Evolutionary conservation across 2,113 vertebrate genomes (phyloP).

Genomic region (Aegotheles bennettii): DNA sequence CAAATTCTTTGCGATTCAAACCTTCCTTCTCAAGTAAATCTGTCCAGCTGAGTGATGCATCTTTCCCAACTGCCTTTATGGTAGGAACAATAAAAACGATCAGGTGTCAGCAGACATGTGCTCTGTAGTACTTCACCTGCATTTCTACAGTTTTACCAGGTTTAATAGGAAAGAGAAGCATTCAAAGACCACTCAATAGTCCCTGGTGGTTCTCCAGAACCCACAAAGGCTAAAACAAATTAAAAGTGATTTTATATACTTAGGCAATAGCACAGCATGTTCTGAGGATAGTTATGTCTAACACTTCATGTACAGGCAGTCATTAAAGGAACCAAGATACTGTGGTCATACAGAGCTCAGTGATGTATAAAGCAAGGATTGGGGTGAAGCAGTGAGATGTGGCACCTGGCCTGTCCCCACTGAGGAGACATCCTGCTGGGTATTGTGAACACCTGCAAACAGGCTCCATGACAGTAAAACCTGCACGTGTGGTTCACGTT

Average conservation of each 20-base stretch:
- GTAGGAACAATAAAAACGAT: not conserved
- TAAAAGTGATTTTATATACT: not conserved
- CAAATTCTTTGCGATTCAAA: not conserved
- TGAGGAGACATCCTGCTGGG: not conserved
- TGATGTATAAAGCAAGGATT: not conserved
- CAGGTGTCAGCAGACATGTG: not conserved
- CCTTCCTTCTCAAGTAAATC: not conserved
- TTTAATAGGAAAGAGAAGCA: not conserved
- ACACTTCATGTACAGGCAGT: not conserved
- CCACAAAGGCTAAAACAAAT: not conserved
- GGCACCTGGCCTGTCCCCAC: not conserved
- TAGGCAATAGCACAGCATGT: not conserved
- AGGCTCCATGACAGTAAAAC: not conserved
- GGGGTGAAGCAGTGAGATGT: not conserved
- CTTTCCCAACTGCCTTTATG: not conserved
- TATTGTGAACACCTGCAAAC: not conserved
- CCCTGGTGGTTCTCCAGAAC: not conserved
- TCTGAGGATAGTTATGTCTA: not conserved
- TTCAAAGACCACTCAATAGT: not conserved
- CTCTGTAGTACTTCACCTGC: not conserved
- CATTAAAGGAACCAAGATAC: not conserved
- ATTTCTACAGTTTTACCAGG: not conserved
- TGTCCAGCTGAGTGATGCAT: not conserved
- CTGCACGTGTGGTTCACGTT: rapidly evolving
- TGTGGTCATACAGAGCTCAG: not conserved